A percentile compares a stretch with the other conserved stretches of the same genome.
Conservation (phyloP, 2,797 vertebrate genomes). For the Chloroceryle amazona region DNA sequence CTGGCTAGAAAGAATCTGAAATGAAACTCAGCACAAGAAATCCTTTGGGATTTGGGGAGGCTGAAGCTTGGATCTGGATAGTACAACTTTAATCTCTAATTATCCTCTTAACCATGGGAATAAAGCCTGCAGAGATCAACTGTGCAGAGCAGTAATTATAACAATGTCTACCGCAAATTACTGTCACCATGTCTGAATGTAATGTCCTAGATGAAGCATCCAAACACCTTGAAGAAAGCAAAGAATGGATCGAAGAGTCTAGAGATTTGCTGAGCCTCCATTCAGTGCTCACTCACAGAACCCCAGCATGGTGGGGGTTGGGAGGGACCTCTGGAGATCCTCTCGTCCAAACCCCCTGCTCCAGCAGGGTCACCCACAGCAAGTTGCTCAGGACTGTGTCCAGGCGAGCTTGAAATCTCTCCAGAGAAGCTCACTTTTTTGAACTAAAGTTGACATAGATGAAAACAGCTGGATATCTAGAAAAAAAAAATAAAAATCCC, state of each 20-base stretch:
- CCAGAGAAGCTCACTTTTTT: background rate
- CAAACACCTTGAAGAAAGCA: background rate
- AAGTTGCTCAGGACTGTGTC: background rate
- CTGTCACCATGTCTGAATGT: accelerated
- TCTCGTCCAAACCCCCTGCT: background rate
- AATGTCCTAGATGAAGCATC: background rate
- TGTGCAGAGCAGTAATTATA: background rate
- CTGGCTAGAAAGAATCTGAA: background rate
- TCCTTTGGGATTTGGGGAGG: background rate
- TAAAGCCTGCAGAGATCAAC: background rate
- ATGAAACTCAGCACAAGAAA: background rate
- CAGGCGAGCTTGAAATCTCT: background rate
- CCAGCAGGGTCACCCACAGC: background rate
- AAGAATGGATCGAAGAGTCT: background rate
- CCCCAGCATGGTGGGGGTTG: background rate
- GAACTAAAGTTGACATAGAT: background rate
- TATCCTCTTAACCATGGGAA: background rate
- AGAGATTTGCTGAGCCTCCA: background rate
- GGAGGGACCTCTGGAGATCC: background rate
- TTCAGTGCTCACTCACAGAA: background rate
- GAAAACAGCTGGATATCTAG: background rate
- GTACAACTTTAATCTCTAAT: background rate
- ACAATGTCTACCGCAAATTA: background rate
- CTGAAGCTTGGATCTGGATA: background rate
- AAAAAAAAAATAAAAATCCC: background rate